Conservation (phyloP, 2,797 vertebrate genomes). For the Graptemys geographica region DNA sequence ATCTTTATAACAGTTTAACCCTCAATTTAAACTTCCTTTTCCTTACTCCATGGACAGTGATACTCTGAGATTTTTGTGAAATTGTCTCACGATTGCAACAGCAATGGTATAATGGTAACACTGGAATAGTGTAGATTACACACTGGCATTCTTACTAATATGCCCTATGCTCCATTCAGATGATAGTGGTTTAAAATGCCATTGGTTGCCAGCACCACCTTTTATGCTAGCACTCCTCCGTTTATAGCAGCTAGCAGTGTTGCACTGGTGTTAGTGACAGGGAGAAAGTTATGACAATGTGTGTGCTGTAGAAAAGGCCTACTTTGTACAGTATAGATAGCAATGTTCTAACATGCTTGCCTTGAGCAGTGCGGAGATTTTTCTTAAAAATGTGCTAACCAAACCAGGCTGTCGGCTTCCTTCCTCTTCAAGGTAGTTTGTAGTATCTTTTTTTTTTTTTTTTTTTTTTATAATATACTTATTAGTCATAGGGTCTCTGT, state of each 20-base stretch:
- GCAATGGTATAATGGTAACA: background rate
- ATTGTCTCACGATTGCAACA: background rate
- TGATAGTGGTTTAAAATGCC: background rate
- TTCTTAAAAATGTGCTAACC: slow-evolving; percentile 31
- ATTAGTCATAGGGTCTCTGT: background rate
- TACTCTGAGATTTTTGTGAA: slow-evolving; percentile 12
- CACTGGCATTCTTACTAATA: background rate
- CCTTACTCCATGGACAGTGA: background rate
- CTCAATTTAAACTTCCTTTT: fast-evolving
- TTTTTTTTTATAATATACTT: background rate
- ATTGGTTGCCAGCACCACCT: background rate
- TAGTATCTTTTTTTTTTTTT: background rate
- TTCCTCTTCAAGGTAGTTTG: too few relatives aligned
- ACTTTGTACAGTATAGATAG: background rate
- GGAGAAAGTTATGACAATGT: slow-evolving; percentile 10
- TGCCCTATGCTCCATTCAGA: background rate
- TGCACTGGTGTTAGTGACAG: background rate
- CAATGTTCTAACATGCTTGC: slow-evolving; percentile 2
- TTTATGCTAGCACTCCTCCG: background rate
- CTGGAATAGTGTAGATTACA: background rate
- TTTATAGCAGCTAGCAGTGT: too few relatives aligned
- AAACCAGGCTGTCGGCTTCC: slow-evolving; percentile 22
- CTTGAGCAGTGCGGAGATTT: slow-evolving; percentile 49
- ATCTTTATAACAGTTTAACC: background rate
- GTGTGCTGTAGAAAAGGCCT: slow-evolving; percentile 11